Conservation (phyloP, 2,888 invertebrate genomes). For the Monochamus alternatus region DNA sequence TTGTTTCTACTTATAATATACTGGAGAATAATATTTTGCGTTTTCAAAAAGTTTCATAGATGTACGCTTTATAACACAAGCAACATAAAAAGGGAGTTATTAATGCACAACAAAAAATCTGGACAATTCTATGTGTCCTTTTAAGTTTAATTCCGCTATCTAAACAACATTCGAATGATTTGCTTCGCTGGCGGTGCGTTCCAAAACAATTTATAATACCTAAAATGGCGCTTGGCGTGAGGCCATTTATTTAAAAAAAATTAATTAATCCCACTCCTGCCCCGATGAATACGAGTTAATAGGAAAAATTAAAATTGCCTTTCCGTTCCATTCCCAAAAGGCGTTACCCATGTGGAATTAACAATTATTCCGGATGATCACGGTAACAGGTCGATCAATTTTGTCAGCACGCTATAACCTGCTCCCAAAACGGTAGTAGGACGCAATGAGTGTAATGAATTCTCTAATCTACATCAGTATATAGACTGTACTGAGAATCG, state of each 20-base stretch:
- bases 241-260: background rate
- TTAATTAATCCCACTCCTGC: background rate
- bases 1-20: too few relatives aligned
- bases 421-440: background rate
- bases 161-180: too few relatives aligned
- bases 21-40: too few relatives aligned
- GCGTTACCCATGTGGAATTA: conserved; percentile 7
- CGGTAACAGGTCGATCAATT: conserved; percentile 3
- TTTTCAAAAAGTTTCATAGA: too few relatives aligned
- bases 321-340: background rate
- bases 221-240: background rate
- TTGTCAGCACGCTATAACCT: background rate
- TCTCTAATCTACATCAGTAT: background rate
- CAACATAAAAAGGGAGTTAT: too few relatives aligned
- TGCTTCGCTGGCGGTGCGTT: too few relatives aligned
- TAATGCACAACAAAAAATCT: too few relatives aligned
- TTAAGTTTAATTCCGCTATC: too few relatives aligned
- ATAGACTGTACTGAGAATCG: too few relatives aligned
- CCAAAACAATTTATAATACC: background rate
- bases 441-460: background rate
- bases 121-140: too few relatives aligned
- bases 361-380: conserved; percentile 6
- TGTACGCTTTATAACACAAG: too few relatives aligned
- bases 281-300: conserved; percentile 5
- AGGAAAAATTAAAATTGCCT: background rate